A percentile compares a stretch with the other conserved stretches of the same genome.
Conservation (phyloP, 1,140 invertebrate genomes). For the Pentalonia nigronervosa region DNA sequence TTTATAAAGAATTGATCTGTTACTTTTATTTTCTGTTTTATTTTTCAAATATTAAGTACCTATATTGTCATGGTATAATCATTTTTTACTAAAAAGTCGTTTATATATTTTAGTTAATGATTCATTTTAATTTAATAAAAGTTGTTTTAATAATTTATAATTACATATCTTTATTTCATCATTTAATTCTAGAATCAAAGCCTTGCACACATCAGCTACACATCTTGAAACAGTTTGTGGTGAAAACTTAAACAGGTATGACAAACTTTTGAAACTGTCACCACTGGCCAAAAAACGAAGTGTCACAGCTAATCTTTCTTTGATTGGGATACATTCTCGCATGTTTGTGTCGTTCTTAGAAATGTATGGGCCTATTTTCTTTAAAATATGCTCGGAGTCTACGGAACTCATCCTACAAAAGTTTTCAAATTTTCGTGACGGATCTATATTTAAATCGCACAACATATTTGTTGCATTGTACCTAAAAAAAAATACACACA, state of each 20-base stretch:
- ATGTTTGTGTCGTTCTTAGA: neutral
- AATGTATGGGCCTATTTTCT: neutral
- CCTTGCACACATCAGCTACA: neutral
- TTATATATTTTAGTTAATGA: too few relatives aligned
- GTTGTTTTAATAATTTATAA: neutral
- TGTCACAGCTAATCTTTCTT: neutral
- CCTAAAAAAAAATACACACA: neutral
- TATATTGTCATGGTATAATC: neutral
- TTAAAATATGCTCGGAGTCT: neutral
- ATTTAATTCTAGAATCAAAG: neutral
- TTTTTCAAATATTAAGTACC: neutral
- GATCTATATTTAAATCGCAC: neutral
- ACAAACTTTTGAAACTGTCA: neutral
- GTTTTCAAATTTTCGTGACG: conserved; percentile 30
- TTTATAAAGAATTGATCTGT: too few relatives aligned
- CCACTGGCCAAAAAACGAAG: neutral
- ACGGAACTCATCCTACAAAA: conserved; percentile 59
- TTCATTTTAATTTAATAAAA: too few relatives aligned
- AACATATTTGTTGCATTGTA: neutral
- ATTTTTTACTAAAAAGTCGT: too few relatives aligned
- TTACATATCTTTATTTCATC: neutral
- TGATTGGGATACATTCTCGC: neutral
- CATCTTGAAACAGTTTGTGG: neutral
- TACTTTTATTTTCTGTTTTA: too few relatives aligned
- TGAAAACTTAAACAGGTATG: conserved; percentile 10